Conservation (phyloP, 2,113 vertebrate species). For the Xenus cinereus region DNA sequence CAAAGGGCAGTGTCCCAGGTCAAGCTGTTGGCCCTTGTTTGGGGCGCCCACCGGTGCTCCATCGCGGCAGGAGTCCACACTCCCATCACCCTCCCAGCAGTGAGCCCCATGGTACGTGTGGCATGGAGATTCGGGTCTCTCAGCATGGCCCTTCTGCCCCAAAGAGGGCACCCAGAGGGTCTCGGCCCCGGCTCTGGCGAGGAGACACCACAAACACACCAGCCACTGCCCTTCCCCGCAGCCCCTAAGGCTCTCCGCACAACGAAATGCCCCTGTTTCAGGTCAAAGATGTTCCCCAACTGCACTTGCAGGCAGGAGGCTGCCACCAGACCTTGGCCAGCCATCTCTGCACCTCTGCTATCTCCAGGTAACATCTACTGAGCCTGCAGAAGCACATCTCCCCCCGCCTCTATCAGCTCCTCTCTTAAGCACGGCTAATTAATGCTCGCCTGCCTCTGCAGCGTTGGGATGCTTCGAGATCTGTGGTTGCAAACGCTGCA, state of each 20-base stretch:
- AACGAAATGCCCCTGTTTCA: background rate
- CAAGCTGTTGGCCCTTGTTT: background rate
- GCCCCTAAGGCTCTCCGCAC: background rate
- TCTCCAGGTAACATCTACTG: background rate
- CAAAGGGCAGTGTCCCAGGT: background rate
- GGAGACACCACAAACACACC: rapidly evolving
- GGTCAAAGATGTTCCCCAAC: background rate
- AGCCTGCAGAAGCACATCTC: background rate
- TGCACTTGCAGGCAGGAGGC: background rate
- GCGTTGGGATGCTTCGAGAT: background rate
- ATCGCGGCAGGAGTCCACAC: rapidly evolving
- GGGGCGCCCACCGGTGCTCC: rapidly evolving
- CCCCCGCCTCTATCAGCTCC: background rate
- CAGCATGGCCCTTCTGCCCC: rapidly evolving
- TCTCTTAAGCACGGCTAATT: background rate
- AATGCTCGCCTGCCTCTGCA: background rate
- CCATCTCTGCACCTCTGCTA: background rate
- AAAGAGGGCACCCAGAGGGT: background rate
- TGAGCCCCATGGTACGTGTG: rapidly evolving
- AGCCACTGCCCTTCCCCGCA: background rate
- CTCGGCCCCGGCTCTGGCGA: background rate
- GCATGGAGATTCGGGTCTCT: background rate
- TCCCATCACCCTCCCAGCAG: background rate
- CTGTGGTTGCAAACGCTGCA: rapidly evolving
- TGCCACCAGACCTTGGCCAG: background rate